Conservation (phyloP, 1,140 invertebrate species). For the Tribolium castaneum region DNA sequence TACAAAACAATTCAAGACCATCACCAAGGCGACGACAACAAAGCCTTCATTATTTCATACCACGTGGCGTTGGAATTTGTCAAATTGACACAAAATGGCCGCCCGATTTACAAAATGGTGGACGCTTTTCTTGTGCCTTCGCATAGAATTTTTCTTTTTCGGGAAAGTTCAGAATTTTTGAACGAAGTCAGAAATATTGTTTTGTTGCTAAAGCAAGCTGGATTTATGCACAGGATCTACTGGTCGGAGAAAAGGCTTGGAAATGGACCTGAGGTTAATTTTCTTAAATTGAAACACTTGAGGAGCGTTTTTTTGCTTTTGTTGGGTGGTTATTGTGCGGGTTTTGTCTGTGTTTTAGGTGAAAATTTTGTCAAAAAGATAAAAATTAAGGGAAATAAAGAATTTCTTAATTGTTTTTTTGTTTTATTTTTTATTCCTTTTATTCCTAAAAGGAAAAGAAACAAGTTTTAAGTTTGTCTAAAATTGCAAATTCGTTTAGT, state of each 20-base stretch:
- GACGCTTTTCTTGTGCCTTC: not conserved
- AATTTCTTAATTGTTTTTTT: no score
- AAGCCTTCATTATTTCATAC: not conserved
- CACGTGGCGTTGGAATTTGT: not conserved
- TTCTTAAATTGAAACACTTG: not conserved
- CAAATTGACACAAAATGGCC: not conserved
- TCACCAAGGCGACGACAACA: not conserved
- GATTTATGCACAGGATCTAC: not conserved
- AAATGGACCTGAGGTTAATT: not conserved
- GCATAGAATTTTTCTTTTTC: not conserved
- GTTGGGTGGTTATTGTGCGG: not conserved
- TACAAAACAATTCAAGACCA: not conserved
- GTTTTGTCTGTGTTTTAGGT: not conserved
- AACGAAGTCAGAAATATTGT: not conserved
- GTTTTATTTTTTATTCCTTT: no score
- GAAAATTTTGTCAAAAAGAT: not conserved
- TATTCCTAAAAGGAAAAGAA: no score
- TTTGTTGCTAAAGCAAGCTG: not conserved
- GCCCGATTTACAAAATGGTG: not conserved
- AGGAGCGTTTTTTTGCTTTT: not conserved
- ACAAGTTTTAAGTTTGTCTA: no score
- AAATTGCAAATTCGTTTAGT: no score
- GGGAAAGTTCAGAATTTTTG: not conserved
- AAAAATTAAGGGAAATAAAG: not conserved
- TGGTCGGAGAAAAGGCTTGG: no score